Evolutionary conservation across 2,888 invertebrate species (phyloP), one percentile per base, ranked within the genome.

Genomic region (Leptopilina myrica): DNA sequence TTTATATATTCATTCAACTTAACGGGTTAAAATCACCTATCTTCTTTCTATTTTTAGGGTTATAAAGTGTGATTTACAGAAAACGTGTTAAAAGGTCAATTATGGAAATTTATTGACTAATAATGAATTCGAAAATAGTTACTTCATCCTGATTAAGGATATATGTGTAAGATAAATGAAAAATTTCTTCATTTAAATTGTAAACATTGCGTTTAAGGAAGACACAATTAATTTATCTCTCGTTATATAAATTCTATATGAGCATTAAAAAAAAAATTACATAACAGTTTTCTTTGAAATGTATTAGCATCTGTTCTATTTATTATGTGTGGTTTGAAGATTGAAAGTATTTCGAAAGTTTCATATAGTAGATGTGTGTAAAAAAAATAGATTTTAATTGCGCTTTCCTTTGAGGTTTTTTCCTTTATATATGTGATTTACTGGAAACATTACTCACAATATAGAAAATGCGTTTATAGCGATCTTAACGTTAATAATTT

Each of bases 91-190:
- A 33, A 40, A 65, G 65, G 65, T 65, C 40, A 65, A 65, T 33
- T n/a, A 65, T 65, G 65, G n/a, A 65, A 65, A 65, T 65, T 65
- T 65, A 65, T n/a, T 65, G 40, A 65, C 40, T 65, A 43, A 40
- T 65, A 65, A 49, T 49, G 49, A 49, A 40, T 40, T 65, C 43
- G 33, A 14, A 65, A 11, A 40, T 6, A 7, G 43, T 43, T 65
- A 12, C 26, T 14, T 14, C 5, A 14, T 40, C 5, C 33, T 65
- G 33, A 65, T 65, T 65, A 65, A 40, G 12, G 12, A 64, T 26
- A 20, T 26, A 11, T 43, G 43, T 43, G 3, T 33, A 33, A 33
- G 33, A 33, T 43, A 43, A 33, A 59, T 59, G 4, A n/a, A n/a
- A 59, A 62, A 62, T 20, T 40, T 65, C 40, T 65, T 65, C 26